Percentiles rank a stretch among this genome's conserved stretches.
phyloP scores from a whole-genome alignment of 2,797 vertebrate genomes.

The Schizothorax lantsangensis region DNA sequence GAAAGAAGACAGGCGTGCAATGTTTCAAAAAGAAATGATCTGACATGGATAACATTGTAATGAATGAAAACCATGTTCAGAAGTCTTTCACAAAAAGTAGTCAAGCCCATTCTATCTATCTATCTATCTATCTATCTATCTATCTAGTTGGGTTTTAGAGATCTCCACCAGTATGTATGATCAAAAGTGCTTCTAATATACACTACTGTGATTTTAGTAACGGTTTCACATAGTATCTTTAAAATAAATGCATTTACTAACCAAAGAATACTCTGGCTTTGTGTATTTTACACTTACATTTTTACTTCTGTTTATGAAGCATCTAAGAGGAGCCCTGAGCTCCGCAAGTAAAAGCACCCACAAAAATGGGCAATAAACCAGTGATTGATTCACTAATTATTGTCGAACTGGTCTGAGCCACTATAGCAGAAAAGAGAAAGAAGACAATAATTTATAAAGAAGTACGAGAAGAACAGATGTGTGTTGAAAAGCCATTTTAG shows the following conservation, averaged over 20 bases:
- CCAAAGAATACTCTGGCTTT: background rate
- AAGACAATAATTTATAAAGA: background rate
- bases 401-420: background rate
- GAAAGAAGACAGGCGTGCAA: background rate
- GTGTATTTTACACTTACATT: conserved; percentile 52
- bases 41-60: background rate
- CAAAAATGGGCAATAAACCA: conserved; percentile 33
- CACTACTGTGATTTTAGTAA: background rate
- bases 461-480: background rate
- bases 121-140: background rate
- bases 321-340: background rate
- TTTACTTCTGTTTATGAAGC: conserved; percentile 48
- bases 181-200: background rate
- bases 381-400: background rate
- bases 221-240: background rate
- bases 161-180: too few relatives aligned
- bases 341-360: conserved; percentile 18
- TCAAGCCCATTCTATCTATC: background rate
- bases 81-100: background rate
- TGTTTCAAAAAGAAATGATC: background rate
- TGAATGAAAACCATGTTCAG: background rate
- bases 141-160: too few relatives aligned
- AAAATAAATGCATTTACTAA: background rate
- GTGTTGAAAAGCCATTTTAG: background rate
- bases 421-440: background rate